A percentile compares a stretch with the other conserved stretches of the same genome.
These are phyloP conservation scores for Candidula unifasciata DNA, from an alignment of 2,888 invertebrate species.

Conservation along the genomic window DNA sequence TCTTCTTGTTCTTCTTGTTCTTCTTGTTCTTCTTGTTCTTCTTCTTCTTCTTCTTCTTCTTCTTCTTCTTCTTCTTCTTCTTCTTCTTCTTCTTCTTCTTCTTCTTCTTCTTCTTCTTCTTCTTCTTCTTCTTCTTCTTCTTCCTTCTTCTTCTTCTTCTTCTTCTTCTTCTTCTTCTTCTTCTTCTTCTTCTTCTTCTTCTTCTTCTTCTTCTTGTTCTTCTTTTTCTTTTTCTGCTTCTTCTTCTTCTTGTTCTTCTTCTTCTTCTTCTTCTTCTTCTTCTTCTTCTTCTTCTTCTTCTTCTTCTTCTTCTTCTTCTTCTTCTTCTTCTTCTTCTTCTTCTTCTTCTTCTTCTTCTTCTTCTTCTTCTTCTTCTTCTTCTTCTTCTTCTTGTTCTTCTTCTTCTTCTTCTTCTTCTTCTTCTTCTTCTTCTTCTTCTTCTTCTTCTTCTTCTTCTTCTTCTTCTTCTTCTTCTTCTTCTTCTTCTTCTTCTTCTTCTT, in stretches of 20 bases:
- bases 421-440: neutral
- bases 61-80: too few relatives aligned
- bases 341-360: neutral
- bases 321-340: neutral
- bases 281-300: too few relatives aligned
- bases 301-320: neutral
- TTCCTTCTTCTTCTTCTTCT: neutral
- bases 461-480: neutral
- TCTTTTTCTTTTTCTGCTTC: neutral
- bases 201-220: neutral
- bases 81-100: neutral
- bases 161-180: neutral
- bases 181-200: neutral
- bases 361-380: neutral
- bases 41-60: too few relatives aligned
- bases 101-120: neutral
- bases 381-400: neutral
- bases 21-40: too few relatives aligned
- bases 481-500: neutral
- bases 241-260: neutral
- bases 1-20: too few relatives aligned
- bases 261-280: too few relatives aligned
- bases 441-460: neutral
- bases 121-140: neutral
- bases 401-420: neutral